A percentile compares a stretch with the other conserved stretches of the same genome.
Evolutionary conservation across 2,797 vertebrate species (phyloP).

Genomic region (Phaenicophaeus curvirostris): DNA sequence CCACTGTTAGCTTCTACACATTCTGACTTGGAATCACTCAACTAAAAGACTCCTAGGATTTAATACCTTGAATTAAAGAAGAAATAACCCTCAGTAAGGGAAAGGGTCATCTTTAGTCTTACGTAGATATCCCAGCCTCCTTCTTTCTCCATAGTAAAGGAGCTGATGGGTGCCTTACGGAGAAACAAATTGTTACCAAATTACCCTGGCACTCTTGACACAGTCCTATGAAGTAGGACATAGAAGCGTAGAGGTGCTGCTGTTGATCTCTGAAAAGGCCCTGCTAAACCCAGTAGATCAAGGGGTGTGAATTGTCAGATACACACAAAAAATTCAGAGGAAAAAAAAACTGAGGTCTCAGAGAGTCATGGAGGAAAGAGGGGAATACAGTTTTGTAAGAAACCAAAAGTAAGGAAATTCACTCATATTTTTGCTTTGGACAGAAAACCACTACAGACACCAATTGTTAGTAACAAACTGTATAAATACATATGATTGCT

Average conservation of each 20-base stretch:
- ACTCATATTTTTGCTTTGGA: neutral
- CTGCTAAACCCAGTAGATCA: neutral
- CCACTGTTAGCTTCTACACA: neutral
- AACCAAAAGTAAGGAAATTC: neutral
- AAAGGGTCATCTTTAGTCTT: neutral
- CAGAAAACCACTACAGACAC: neutral
- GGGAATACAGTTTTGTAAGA: neutral
- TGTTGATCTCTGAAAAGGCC: neutral
- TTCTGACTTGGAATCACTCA: neutral
- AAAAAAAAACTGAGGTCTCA: neutral
- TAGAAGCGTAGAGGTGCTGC: neutral
- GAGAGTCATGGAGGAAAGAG: accelerated
- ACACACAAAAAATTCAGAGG: neutral
- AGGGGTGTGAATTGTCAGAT: neutral
- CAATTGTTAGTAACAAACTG: neutral
- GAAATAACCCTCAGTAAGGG: neutral
- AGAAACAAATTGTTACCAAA: neutral
- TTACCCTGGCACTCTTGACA: neutral
- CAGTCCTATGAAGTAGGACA: neutral
- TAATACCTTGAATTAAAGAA: neutral
- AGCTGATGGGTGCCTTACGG: neutral
- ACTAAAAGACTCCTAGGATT: neutral
- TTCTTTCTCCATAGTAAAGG: neutral
- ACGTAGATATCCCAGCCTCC: neutral
- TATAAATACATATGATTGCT: neutral